Evolutionary conservation across 2,113 vertebrate species (phyloP).

Genomic region (Empidonax alnorum): DNA sequence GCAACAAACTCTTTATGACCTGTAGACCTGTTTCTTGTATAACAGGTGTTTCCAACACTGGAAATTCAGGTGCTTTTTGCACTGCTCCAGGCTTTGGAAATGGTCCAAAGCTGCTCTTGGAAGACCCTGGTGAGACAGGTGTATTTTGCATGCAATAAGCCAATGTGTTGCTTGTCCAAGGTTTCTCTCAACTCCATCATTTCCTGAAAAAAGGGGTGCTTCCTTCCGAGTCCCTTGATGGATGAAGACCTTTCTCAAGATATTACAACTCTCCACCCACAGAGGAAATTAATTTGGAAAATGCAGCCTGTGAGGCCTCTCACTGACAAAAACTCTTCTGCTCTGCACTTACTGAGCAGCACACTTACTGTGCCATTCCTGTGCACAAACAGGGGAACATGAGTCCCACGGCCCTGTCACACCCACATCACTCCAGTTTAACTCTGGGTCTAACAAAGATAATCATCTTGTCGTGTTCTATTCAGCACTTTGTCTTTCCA

Average conservation of each 20-base stretch:
- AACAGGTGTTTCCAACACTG: background rate
- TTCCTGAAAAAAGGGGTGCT: background rate
- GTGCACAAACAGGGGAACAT: background rate
- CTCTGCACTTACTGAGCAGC: background rate
- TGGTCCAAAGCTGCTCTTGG: background rate
- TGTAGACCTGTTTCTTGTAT: background rate
- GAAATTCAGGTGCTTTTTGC: slow-evolving; percentile 27
- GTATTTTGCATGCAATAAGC: background rate
- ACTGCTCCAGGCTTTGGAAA: background rate
- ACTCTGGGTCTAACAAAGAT: background rate
- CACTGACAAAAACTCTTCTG: background rate
- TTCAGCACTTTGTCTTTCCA: background rate
- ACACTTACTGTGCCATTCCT: background rate
- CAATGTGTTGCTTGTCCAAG: fast-evolving
- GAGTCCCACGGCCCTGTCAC: fast-evolving
- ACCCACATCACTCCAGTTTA: fast-evolving
- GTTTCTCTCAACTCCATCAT: background rate
- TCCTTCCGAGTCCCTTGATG: background rate
- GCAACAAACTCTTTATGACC: background rate
- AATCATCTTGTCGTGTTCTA: background rate
- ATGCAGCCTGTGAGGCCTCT: background rate
- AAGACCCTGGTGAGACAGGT: background rate
- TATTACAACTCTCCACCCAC: background rate
- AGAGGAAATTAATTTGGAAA: background rate
- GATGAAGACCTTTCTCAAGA: background rate